Conservation (phyloP, 2,113 vertebrate genomes). For the Pan troglodytes region NHGRI_mPanTro3-v2.1_pri NC_072401.2:71306501-71307000, state of each 20-base stretch:
- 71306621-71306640: background rate
- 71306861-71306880: background rate
- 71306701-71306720: background rate
- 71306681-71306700: background rate
- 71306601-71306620: fast-evolving
- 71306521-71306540: background rate
- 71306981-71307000: no score
- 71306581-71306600: background rate
- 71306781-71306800: background rate
- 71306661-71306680: background rate
- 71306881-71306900: background rate
- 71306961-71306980: no score
- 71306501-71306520: background rate
- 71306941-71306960: no score
- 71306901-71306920: background rate
- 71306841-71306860: background rate
- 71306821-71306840: background rate
- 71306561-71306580: background rate
- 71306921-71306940: no score
- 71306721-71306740: background rate
- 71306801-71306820: background rate
- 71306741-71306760: background rate
- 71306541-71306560: background rate
- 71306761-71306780: background rate
- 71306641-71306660: background rate